These are phyloP conservation scores for Brachynemurus nebulosus DNA, from an alignment of 2,888 invertebrate species.

Conservation along the genomic window DNA sequence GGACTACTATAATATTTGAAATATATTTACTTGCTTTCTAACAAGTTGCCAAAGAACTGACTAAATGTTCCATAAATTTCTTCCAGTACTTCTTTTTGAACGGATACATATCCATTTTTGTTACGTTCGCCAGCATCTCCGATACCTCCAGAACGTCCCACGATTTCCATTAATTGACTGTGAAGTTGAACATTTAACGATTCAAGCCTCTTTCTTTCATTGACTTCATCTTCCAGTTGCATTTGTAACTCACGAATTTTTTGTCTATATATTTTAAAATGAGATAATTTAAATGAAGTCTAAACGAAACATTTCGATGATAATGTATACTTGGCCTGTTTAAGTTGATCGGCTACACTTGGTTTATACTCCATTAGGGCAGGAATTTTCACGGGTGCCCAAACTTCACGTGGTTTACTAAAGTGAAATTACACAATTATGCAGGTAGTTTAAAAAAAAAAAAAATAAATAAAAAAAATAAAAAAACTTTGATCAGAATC, in stretches of 20 bases:
- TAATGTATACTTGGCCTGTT: slow-evolving; percentile 5
- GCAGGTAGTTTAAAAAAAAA: too few species aligned
- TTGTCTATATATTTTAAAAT: not conserved
- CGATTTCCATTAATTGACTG: slow-evolving; percentile 41
- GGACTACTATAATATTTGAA: too few species aligned
- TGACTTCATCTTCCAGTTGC: slow-evolving; percentile 45
- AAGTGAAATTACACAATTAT: too few species aligned
- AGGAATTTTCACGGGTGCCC: slow-evolving; percentile 5
- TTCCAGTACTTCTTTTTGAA: slow-evolving; percentile 7
- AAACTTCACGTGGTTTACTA: slow-evolving; percentile 3
- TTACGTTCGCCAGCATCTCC: not conserved
- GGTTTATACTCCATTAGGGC: not conserved
- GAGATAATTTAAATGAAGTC: not conserved
- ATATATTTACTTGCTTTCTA: not conserved
- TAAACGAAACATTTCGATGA: not conserved
- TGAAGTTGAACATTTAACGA: slow-evolving; percentile 44
- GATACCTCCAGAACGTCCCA: slow-evolving; percentile 17
- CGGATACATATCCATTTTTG: not conserved
- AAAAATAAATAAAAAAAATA: too few species aligned
- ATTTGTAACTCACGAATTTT: slow-evolving; percentile 32
- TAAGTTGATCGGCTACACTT: slow-evolving; percentile 6
- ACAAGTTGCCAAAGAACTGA: slow-evolving; percentile 3
- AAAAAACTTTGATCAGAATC: too few species aligned
- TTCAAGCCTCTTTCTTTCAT: slow-evolving; percentile 46
- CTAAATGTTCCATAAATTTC: slow-evolving; percentile 6